These are phyloP conservation scores for Drosophila cognata DNA, from an alignment of 2,888 invertebrate genomes.

Conservation along the genomic window DNA sequence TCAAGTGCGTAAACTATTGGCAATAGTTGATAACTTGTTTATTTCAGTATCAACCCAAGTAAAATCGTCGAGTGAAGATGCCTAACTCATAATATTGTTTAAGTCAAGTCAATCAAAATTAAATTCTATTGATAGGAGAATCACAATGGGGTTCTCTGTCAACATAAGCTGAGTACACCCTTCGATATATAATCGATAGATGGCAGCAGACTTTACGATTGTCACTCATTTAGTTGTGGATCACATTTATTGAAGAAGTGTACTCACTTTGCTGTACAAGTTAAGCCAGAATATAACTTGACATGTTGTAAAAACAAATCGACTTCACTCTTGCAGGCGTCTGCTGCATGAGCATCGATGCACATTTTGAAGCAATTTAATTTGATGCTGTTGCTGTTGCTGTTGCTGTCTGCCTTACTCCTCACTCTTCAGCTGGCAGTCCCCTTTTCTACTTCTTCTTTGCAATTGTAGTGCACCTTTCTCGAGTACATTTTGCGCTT, in stretches of 20 bases:
- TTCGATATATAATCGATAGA: background rate
- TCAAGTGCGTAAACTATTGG: background rate
- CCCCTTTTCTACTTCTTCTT: background rate
- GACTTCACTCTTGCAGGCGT: background rate
- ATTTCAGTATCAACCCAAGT: background rate
- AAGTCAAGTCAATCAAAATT: background rate
- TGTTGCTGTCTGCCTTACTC: background rate
- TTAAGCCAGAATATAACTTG: too few species aligned
- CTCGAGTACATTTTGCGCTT: conserved; percentile 25
- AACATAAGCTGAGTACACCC: background rate
- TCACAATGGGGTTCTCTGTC: background rate
- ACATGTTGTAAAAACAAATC: background rate
- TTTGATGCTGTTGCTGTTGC: background rate
- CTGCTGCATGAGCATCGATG: background rate
- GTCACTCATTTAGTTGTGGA: background rate
- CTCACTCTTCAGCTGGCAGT: background rate
- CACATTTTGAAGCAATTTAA: background rate
- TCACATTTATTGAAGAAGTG: background rate
- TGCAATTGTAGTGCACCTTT: background rate
- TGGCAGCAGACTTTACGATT: background rate
- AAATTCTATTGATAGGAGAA: background rate
- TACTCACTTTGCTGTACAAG: background rate
- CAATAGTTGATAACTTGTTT: background rate
- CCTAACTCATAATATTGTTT: background rate
- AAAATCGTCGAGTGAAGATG: background rate